Base-by-base conservation (phyloP, 2,113 vertebrate species). In the Formicarius rufipectus region DNA sequence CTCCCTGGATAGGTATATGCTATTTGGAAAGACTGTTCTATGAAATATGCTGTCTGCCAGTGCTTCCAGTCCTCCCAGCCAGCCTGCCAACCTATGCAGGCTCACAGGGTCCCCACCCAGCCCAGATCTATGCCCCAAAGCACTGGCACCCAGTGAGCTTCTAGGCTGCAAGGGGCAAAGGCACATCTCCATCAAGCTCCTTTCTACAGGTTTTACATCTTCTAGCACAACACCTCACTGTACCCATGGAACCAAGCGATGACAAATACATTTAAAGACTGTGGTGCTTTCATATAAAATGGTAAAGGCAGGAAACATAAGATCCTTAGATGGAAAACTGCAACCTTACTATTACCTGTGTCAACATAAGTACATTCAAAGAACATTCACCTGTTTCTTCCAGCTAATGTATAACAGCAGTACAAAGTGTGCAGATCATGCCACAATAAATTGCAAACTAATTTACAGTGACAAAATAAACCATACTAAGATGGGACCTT, bases 381-480 rank as follows among this genome's bases (percentile, higher is more conserved):
- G 40, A 58, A 62, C 73, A 86, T 33, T 35, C 42, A 17, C 13
- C 28, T 86, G 39, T 90, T 85, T 80, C 33, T 42, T 91, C n/a
- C 75, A 71, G 45, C 47, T 84, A 37, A 60, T 35, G 12, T 35
- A 2, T 7, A 76, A 31, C 45, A 66, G 37, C 59, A 71, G 81
- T 8, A 85, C 35, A 60, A 83, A 73, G 33, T 0, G 2, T 4
- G 1, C 75, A 59, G 60, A 80, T 66, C 49, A 58, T 3, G 9
- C 45, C 64, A 90, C 66, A 53, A 50, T 33, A 50, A 74, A 66
- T 28, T 69, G n/a, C 6, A 2, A 90, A 62, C 71, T 44, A 77
- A 93, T 93, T 83, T 59, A 83, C 28, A 77, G 50, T n/a, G 59
- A 94, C 31, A 93, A 91, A 94, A 77, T 91, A 87, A 84, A 73